A percentile compares a stretch with the other conserved stretches of the same genome.
phyloP scores from a whole-genome alignment of 2,113 vertebrate genomes.

The Calyptommatus sinebrachiatus region DNA sequence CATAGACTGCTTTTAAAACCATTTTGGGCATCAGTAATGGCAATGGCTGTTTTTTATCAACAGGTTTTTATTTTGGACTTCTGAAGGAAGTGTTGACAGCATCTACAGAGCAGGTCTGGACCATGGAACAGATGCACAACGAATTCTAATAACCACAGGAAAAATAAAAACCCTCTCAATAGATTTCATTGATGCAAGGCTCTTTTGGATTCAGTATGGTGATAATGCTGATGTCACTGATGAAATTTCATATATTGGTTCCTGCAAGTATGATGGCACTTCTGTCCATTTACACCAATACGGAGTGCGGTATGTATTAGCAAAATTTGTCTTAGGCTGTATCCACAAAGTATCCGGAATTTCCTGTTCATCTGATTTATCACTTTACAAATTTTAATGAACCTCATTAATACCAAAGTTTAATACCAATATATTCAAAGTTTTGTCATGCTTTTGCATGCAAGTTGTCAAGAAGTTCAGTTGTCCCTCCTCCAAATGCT shows the following conservation, averaged over 20 bases:
- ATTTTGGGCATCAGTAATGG: neutral
- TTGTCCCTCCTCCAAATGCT: too few species aligned
- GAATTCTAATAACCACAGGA: conserved; percentile 70
- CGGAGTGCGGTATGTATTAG: conserved; percentile 62
- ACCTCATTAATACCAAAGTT: too few species aligned
- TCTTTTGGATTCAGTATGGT: conserved; percentile 85
- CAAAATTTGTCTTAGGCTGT: too few species aligned
- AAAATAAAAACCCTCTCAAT: conserved; percentile 72
- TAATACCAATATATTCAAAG: too few species aligned
- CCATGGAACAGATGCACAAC: conserved; percentile 53
- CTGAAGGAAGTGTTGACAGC: conserved; percentile 68
- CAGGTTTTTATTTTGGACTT: conserved; percentile 90
- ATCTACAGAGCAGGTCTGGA: conserved; percentile 73
- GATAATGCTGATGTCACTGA: conserved; percentile 33
- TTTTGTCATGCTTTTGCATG: too few species aligned
- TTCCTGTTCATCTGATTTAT: too few species aligned
- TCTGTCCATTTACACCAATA: conserved; percentile 67
- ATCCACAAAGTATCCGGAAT: too few species aligned
- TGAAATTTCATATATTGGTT: conserved; percentile 65
- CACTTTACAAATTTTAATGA: too few species aligned
- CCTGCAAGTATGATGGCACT: conserved; percentile 84
- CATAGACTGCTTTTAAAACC: neutral
- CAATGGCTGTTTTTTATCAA: conserved; percentile 5
- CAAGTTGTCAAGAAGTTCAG: too few species aligned
- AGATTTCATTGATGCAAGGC: conserved; percentile 72